Conservation (phyloP, 2,113 vertebrate genomes). For the Tenebrosternarchus preto region DNA sequence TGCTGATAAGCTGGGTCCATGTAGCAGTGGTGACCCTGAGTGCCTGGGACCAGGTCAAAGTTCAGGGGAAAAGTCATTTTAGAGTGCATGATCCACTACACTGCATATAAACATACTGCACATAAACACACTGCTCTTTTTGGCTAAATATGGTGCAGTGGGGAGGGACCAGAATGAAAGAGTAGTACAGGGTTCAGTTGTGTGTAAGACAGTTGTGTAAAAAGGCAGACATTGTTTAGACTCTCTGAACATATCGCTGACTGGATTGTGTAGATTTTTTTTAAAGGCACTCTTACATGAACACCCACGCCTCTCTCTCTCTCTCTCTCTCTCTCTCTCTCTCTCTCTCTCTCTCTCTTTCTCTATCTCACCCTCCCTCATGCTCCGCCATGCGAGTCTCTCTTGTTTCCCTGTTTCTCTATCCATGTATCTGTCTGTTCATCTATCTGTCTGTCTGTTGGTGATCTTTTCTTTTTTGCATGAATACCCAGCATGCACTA, state of each 20-base stretch:
- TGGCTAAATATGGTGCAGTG: no score
- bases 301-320: background rate
- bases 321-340: background rate
- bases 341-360: slow-evolving; percentile 10
- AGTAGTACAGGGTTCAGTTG: background rate
- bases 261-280: no score
- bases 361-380: background rate
- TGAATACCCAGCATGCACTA: background rate
- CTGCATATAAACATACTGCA: no score
- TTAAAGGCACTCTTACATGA: background rate
- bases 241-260: no score
- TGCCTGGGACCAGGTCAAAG: no score
- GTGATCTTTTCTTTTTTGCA: background rate
- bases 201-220: slow-evolving; percentile 36
- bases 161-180: background rate
- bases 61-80: no score
- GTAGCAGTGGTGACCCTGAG: no score
- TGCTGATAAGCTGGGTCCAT: no score
- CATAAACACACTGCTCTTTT: background rate
- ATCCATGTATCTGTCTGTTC: background rate
- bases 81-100: no score
- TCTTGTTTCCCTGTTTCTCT: background rate
- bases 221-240: slow-evolving; percentile 30
- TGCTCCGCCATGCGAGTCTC: background rate
- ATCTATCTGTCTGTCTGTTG: background rate